Base-by-base conservation (phyloP, 1,140 invertebrate genomes). In the Aradophagus sp. region DNA sequence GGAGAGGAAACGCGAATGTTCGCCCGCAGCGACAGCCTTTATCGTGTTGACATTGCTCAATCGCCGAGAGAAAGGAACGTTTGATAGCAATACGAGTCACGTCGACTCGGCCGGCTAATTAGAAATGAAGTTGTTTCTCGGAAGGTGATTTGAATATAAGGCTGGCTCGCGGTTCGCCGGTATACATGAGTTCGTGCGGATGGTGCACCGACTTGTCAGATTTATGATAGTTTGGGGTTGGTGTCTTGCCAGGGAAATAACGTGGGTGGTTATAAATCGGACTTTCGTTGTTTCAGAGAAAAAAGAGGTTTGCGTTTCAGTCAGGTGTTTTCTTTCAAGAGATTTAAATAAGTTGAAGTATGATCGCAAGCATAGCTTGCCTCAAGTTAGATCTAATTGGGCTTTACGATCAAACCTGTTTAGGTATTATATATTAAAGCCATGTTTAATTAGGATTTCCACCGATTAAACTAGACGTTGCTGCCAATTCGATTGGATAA, bases 11-110 rank as follows among this genome's bases (percentile, higher is more conserved):
- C 44, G 38, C 41, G 27, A 61, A 44, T 52, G 32, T 56, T 55
- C 44, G 50, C 34, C 41, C 34, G 19, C 26, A 23, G 44, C 42
- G 38, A 63, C 47, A 13, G 32, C 41, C 50, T 62, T 70, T 69
- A 69, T 69, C 66, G 56, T 27, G 31, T 56, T 61, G 65, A 56
- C 55, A 50, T 69, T 69, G 34, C 65, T 61, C 65, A 69, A 69
- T 69, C 27, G 52, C 36, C 14, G 12, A 8, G 42, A 50, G 58
- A 70, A 58, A 63, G 56, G 36, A 8, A 47, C 36, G 35, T 45
- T 44, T 17, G 63, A 56, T 48, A 65, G 42, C n/a, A n/a, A n/a
- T n/a, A n/a, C 14, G 19, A 31, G 35, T 23, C 14, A 10, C 23
- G 15, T 39, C 36, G 31, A 31, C 12, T 16, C n/a, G 34, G 17